phyloP scores from a whole-genome alignment of 2,113 vertebrate species.

The Neomonachus schauinslandi region DNA sequence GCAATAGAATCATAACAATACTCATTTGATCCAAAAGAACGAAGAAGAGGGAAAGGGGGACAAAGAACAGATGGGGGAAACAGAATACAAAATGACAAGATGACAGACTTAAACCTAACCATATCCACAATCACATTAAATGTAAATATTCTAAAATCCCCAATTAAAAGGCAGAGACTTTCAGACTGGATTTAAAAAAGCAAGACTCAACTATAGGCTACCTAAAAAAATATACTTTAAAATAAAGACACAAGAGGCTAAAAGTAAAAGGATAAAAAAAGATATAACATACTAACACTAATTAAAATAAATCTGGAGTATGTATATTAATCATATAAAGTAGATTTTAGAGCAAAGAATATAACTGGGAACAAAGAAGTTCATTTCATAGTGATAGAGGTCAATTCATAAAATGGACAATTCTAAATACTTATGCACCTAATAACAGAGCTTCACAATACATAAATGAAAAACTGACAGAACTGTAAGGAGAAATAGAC shows the following conservation, averaged over 20 bases:
- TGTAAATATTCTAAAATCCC: not conserved
- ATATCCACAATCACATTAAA: not conserved
- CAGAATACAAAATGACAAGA: not conserved
- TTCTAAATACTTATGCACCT: not conserved
- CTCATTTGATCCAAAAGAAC: not conserved
- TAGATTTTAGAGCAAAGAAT: not conserved
- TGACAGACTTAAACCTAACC: not conserved
- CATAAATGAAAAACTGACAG: not conserved
- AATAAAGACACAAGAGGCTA: not conserved
- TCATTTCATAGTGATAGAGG: not conserved
- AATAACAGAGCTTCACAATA: not conserved
- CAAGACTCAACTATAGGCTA: not conserved
- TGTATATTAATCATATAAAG: not conserved
- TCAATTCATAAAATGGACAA: not conserved
- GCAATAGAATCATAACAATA: not conserved
- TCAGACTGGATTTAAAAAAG: not conserved
- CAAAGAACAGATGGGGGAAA: not conserved
- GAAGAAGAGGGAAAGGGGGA: not conserved
- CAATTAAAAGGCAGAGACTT: not conserved
- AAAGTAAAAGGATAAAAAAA: not conserved
- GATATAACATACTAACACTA: not conserved
- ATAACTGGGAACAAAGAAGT: not conserved
- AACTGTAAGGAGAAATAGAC: constrained; percentile 12
- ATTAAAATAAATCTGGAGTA: not conserved
- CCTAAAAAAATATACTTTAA: not conserved